A percentile compares a stretch with the other conserved stretches of the same genome.
Evolutionary conservation across 2,797 vertebrate genomes (phyloP).

Genomic region (Oreonectes daqikongensis): DNA sequence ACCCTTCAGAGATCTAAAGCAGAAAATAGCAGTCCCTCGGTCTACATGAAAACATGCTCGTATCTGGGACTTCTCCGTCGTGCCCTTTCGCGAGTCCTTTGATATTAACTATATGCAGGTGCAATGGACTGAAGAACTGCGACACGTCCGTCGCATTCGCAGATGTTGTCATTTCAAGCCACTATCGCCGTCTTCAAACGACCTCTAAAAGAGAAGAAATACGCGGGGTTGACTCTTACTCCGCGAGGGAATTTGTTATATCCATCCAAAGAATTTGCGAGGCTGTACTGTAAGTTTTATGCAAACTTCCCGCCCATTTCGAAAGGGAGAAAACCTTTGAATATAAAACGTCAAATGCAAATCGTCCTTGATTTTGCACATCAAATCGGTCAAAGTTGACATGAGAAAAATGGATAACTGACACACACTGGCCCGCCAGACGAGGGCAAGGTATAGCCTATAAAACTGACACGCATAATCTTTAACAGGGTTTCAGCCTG

Average conservation of each 20-base stretch:
- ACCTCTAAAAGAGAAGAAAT: conserved; percentile 48
- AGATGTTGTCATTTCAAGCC: conserved; percentile 40
- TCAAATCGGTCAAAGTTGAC: conserved; percentile 8
- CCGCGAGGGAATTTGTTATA: conserved; percentile 24
- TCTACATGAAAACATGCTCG: conserved; percentile 4
- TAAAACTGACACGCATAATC: background rate
- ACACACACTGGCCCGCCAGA: background rate
- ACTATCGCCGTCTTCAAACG: conserved; percentile 37
- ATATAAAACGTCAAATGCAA: conserved; percentile 19
- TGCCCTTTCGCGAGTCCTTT: conserved; percentile 26
- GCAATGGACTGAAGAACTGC: conserved; percentile 42
- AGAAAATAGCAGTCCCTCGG: background rate
- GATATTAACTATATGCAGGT: conserved; percentile 51
- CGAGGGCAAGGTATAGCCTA: background rate
- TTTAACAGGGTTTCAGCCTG: background rate
- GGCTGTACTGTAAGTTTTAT: conserved; percentile 58
- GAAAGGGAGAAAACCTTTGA: conserved; percentile 59
- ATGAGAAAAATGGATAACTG: background rate
- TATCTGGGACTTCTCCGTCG: background rate
- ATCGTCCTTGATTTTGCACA: conserved; percentile 14
- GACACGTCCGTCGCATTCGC: conserved; percentile 18
- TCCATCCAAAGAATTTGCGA: conserved; percentile 46
- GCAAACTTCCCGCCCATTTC: conserved; percentile 75
- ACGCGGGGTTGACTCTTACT: conserved; percentile 40
- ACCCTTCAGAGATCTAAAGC: background rate